Base-by-base conservation (phyloP, 2,888 invertebrate genomes). In the Arctia plantaginis region DNA sequence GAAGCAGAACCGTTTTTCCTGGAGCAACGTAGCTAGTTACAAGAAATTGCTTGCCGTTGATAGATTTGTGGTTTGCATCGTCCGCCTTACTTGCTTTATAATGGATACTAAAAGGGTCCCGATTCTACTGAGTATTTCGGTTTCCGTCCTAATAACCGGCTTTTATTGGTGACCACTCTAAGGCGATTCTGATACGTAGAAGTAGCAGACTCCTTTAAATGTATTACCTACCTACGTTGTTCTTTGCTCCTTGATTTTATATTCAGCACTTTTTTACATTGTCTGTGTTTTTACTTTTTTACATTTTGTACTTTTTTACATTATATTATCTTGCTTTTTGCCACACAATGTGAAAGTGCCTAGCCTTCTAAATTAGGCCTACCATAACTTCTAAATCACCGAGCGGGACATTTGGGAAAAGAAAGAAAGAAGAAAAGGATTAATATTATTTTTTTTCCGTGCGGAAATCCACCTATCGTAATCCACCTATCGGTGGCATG, bases 41-140 rank as follows among this genome's bases (percentile, higher is more conserved):
- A 62, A 62, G 62, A 62, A 62, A 62, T 62, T 62, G 62, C 62
- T 30, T 30, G 30, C 62, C 30, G 30, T 27, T 62, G 62, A 62
- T 62, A 62, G 62, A 62, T 62, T 62, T 30, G 62, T 62, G 62
- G 62, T 62, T 62, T 62, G 62, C 62, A 62, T 30, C 18, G 62
- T 62, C 62, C 62, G 62, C 62, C 30, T 30, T 15, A 30, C 62
- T 30, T 62, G 27, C 62, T 62, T 30, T 62, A 6, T 62, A 62
- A 62, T 62, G 62, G 62, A 62, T 30, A 62, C 62, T 62, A 62
- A 27, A 62, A 62, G 62, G 30, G 62, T 27, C 8, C 30, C 62
- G 30, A 62, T 15, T 6, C 18, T 30, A 6, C 62, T 30, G n/a
- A 23, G n/a, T 55, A 55, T 27, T 59, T 62, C 27, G 62, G 62